phyloP scores from a whole-genome alignment of 2,797 vertebrate species.

The Poeciliopsis gracilis region DNA sequence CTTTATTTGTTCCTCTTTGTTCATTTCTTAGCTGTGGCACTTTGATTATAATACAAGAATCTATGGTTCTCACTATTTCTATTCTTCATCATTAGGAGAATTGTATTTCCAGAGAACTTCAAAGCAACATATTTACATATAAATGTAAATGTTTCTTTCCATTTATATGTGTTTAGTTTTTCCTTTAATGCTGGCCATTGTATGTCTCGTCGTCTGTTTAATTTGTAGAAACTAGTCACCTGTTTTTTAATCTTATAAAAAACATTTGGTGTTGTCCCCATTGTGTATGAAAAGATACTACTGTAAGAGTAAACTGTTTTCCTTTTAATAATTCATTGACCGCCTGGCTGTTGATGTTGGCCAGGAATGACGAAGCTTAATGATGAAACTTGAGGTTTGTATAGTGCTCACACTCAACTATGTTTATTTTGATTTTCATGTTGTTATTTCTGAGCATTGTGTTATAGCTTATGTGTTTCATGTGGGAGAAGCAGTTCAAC shows the following conservation, averaged over 20 bases:
- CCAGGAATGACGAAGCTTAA: conserved; percentile 2
- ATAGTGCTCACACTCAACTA: neutral
- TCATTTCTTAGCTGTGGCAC: neutral
- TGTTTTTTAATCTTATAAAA: neutral
- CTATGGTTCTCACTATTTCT: neutral
- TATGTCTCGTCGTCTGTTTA: neutral
- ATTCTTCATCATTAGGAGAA: neutral
- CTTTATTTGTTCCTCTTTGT: neutral
- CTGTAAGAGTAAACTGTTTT: neutral
- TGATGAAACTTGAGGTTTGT: neutral
- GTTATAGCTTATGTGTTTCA: neutral
- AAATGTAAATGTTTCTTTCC: neutral
- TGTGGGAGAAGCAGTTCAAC: neutral
- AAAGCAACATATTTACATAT: neutral
- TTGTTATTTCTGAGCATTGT: neutral
- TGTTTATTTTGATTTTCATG: neutral
- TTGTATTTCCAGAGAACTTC: neutral
- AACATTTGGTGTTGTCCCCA: no score
- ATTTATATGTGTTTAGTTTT: neutral
- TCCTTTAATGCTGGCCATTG: neutral
- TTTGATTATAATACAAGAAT: neutral
- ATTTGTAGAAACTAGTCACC: neutral
- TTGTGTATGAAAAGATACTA: no score
- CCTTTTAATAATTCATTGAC: neutral
- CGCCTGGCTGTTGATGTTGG: neutral